Base-by-base conservation (phyloP, 1,140 invertebrate genomes). In the Drosophila funebris region DNA sequence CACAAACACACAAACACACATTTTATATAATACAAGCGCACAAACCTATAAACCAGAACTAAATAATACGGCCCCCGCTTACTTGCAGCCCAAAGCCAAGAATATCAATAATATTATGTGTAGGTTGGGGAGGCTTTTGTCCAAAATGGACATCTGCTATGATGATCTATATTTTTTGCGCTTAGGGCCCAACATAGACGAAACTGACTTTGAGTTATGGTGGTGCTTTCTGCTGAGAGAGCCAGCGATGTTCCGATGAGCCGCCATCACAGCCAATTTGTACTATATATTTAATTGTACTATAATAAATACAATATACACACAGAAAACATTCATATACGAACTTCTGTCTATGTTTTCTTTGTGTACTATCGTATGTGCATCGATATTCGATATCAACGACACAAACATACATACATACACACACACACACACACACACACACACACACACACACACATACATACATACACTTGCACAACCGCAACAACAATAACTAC, bases 171-270 rank as follows among this genome's bases (percentile, higher is more conserved):
- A 18, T 69, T 64, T 44, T 41, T 61, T 78, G 50, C 50, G 82
- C 78, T 78, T 85, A 85, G 82, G 83, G 78, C 78, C 83, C 82
- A 87, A 88, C 83, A 88, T 87, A 88, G 82, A 82, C 78, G 83
- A 87, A 87, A 69, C 82, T 87, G 82, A 78, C 83, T 90, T 91
- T 91, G 90, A 91, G 90, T 87, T 90, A 84, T 91, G 90, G 90
- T 90, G 90, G 90, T 91, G 89, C 90, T 91, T 91, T 91, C 90
- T 91, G 84, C 90, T 84, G 90, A 91, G 90, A 75, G 67, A 81
- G 78, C 75, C 79, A 73, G 67, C 68, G 80, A 68, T 88, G 78
- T 87, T 90, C 70, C 60, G 57, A 85, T 74, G 61, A 68, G 82
- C 77, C 53, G 54, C 73, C 66, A 56, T 66, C 58, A 68, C 60